Percentiles rank a stretch among this genome's conserved stretches.
These are phyloP conservation scores for Coilia nasus DNA, from an alignment of 2,797 vertebrate species.

Conservation along the genomic window DNA sequence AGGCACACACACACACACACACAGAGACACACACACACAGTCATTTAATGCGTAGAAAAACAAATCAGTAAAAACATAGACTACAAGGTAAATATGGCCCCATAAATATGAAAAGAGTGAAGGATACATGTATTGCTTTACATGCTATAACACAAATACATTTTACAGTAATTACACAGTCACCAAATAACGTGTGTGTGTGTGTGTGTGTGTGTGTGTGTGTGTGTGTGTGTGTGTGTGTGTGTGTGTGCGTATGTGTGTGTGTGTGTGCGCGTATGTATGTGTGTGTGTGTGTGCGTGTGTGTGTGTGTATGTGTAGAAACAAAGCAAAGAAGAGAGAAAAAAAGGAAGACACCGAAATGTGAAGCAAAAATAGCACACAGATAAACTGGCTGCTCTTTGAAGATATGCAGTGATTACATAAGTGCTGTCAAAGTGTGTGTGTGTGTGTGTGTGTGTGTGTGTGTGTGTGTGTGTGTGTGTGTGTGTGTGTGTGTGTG, in stretches of 20 bases:
- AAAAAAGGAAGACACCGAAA: neutral
- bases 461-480: conserved; percentile 1
- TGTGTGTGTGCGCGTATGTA: too few species aligned
- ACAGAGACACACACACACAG: neutral
- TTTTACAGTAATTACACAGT: too few species aligned
- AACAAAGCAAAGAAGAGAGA: too few species aligned
- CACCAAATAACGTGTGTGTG: too few species aligned
- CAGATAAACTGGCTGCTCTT: neutral
- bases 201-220: conserved; percentile 3
- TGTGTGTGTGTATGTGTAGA: too few species aligned
- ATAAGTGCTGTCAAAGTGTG: conserved; percentile 35
- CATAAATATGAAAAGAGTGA: too few species aligned
- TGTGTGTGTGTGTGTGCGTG: too few species aligned
- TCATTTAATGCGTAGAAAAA: neutral
- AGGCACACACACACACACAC: neutral
- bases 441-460: neutral
- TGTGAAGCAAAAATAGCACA: neutral
- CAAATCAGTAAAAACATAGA: too few species aligned
- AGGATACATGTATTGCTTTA: too few species aligned
- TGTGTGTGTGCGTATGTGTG: too few species aligned
- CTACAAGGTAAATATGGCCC: too few species aligned
- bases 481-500: neutral
- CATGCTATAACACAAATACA: too few species aligned
- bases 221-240: neutral
- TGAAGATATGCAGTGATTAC: conserved; percentile 10